A percentile compares a stretch with the other conserved stretches of the same genome.
Conservation (phyloP, 2,113 vertebrate species). For the Triplophysa siluroides region DNA sequence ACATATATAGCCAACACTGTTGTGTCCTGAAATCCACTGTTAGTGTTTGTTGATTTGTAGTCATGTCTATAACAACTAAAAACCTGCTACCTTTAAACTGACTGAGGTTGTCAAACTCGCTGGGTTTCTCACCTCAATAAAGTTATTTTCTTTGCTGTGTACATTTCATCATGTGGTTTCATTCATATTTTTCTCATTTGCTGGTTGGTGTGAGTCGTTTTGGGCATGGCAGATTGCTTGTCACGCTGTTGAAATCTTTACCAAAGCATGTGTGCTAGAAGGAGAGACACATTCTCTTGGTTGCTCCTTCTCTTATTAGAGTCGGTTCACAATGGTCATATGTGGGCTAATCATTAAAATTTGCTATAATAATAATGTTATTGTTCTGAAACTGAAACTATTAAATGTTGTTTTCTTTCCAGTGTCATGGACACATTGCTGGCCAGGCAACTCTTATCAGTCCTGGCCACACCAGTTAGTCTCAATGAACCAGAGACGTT, state of each 20-base stretch:
- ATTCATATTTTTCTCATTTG: slow-evolving; percentile 39
- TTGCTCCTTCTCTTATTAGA: slow-evolving; percentile 34
- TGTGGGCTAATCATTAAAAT: slow-evolving; percentile 73
- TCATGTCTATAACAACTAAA: slow-evolving; percentile 12
- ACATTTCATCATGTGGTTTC: slow-evolving; percentile 30
- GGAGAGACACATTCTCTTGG: slow-evolving; percentile 42
- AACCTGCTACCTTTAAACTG: background rate
- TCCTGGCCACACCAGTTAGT: slow-evolving; percentile 74
- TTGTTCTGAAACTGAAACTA: slow-evolving; percentile 62
- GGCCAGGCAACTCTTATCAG: slow-evolving; percentile 78
- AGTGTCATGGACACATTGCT: slow-evolving; percentile 68
- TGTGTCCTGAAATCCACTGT: background rate
- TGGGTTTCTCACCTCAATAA: slow-evolving; percentile 17
- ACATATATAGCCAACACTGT: background rate
- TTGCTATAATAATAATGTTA: slow-evolving; percentile 69
- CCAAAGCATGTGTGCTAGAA: background rate
- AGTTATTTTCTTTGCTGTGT: slow-evolving; percentile 17
- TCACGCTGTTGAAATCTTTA: slow-evolving; percentile 35
- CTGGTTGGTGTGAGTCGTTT: slow-evolving; percentile 7
- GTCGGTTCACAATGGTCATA: slow-evolving; percentile 62
- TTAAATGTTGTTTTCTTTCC: slow-evolving; percentile 50
- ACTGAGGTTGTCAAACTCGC: slow-evolving; percentile 27
- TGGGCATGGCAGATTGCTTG: slow-evolving; percentile 22
- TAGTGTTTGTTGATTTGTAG: slow-evolving; percentile 22
- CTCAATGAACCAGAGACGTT: slow-evolving; percentile 72